Evolutionary conservation across 2,888 invertebrate species (phyloP).

Genomic region (Sicus ferrugineus): DNA sequence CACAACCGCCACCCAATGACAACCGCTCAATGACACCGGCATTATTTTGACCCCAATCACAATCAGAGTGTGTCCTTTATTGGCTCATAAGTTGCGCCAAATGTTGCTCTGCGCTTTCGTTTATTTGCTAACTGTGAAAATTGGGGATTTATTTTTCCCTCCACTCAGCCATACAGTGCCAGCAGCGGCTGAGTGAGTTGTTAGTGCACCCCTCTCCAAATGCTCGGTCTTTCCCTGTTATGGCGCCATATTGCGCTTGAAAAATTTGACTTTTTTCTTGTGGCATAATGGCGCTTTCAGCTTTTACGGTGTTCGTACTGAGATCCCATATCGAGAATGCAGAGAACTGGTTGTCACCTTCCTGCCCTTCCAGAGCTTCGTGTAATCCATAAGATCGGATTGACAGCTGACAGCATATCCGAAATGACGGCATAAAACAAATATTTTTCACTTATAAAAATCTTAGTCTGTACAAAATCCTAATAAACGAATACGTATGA

Average conservation of each 20-base stretch:
- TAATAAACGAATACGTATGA: too few relatives aligned
- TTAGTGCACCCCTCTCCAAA: conserved; percentile 34
- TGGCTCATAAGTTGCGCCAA: conserved; percentile 1
- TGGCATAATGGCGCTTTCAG: conserved; percentile 1
- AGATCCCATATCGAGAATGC: background rate
- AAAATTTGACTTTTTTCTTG: conserved; percentile 37
- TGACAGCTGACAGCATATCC: background rate
- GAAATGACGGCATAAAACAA: too few relatives aligned
- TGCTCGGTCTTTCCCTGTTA: background rate
- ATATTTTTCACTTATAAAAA: background rate
- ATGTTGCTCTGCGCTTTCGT: conserved; percentile 6
- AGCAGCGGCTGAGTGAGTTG: conserved; percentile 46
- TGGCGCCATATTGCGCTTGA: conserved; percentile 43
- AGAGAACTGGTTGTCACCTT: background rate
- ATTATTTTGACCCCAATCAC: conserved; percentile 23
- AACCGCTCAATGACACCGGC: conserved; percentile 25
- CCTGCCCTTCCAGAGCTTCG: background rate
- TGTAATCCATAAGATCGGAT: background rate
- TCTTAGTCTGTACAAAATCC: too few relatives aligned
- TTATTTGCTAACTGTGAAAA: conserved; percentile 14
- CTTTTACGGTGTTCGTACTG: background rate
- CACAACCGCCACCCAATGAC: background rate
- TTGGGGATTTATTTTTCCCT: conserved; percentile 26
- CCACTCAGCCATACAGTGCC: conserved; percentile 30
- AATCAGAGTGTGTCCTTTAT: conserved; percentile 5